Evolutionary conservation across 2,888 invertebrate genomes (phyloP).

Genomic region (Muschampia plurimacula): DNA sequence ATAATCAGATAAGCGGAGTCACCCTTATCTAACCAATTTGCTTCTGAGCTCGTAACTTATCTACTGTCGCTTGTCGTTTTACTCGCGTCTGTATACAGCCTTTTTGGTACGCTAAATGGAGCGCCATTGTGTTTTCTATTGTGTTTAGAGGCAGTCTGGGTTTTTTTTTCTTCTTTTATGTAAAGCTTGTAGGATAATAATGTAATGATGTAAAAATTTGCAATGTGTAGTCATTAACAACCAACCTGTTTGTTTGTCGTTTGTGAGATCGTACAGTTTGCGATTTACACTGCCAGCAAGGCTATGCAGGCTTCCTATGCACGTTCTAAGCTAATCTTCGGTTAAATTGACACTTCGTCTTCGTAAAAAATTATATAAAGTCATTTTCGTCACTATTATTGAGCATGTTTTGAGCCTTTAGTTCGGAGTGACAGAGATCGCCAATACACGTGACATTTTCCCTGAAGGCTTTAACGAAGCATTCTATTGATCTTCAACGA

Average conservation of each 20-base stretch:
- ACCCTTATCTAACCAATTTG: conserved; percentile 1
- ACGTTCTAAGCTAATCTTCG: too few species aligned
- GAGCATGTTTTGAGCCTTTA: too few species aligned
- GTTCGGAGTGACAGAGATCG: not conserved
- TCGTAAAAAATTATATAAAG: too few species aligned
- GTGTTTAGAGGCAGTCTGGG: not conserved
- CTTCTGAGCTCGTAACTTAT: conserved; percentile 2
- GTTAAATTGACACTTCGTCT: too few species aligned
- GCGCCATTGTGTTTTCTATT: not conserved
- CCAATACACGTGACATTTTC: not conserved
- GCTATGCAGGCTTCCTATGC: too few species aligned
- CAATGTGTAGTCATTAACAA: too few species aligned
- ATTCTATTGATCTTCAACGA: not conserved
- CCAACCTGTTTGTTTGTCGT: too few species aligned
- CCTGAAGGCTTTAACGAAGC: not conserved
- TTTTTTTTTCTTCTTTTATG: not conserved
- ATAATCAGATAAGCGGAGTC: not conserved
- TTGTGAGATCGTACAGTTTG: too few species aligned
- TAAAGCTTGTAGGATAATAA: not conserved
- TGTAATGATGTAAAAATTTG: too few species aligned
- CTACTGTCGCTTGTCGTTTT: conserved; percentile 1
- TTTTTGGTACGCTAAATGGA: not conserved
- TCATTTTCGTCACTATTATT: too few species aligned
- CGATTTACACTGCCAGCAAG: too few species aligned
- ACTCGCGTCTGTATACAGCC: not conserved